Evolutionary conservation across 2,113 vertebrate species (phyloP).

Genomic region (Todiramphus chloris): DNA sequence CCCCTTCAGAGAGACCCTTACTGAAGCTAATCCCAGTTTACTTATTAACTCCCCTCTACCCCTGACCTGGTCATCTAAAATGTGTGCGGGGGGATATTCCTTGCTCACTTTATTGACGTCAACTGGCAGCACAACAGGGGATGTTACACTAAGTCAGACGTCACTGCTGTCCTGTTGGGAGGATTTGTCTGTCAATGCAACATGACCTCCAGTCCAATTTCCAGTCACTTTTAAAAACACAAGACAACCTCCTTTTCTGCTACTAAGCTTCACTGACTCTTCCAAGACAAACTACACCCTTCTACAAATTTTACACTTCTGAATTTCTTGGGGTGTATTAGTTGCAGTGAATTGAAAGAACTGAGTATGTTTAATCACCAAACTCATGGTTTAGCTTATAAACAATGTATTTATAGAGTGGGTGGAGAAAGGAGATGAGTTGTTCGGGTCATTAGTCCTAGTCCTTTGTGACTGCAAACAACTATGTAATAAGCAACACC

Average conservation of each 20-base stretch:
- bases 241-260: background rate
- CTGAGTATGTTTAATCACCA: background rate
- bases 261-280: background rate
- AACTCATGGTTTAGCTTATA: background rate
- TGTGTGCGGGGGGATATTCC: background rate
- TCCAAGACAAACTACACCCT: background rate
- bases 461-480: background rate
- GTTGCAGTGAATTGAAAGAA: background rate
- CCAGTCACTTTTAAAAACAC: background rate
- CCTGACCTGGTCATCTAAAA: accelerated
- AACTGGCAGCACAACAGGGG: background rate
- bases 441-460: background rate
- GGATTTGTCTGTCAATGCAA: background rate
- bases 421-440: background rate
- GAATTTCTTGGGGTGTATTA: background rate
- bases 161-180: background rate
- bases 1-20: background rate
- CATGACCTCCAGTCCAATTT: background rate
- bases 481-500: background rate
- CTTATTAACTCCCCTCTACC: background rate
- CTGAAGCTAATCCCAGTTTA: slow-evolving; percentile 1
- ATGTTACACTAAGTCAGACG: background rate
- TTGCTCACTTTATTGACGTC: background rate
- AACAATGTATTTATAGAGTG: background rate
- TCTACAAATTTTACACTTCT: background rate